Base-by-base conservation (phyloP, 2,888 invertebrate species). In the Eurois occulta region DNA sequence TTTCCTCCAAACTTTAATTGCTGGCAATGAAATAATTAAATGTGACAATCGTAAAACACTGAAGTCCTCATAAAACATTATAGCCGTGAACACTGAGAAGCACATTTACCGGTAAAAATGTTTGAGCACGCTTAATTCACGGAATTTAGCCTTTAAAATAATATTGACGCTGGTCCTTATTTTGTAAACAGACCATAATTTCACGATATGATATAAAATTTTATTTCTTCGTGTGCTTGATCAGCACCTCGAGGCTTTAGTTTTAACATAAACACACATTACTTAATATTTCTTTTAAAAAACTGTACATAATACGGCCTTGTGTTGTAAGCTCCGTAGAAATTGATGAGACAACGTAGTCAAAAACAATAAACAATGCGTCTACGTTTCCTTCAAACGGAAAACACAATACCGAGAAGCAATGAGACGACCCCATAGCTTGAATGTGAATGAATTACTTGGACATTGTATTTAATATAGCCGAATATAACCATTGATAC, bases 11-110 rank as follows among this genome's bases (percentile, higher is more conserved):
- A 96, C 93, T 96, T 96, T 96, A 95, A 96, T 96, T 95, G 96
- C 96, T 91, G 89, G 94, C 96, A 96, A 96, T 96, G 95, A 95
- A 96, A 94, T 96, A 96, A 96, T 96, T 96, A 96, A 96, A 96
- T 94, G 95, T 94, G 96, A 96, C 96, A 96, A 94, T 95, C 96
- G 95, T 96, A 96, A 96, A 96, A 94, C 95, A 95, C 93, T 92
- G 94, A 89, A 88, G 86, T 84, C 85, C 91, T 90, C 85, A 95
- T 96, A 96, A 96, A 96, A 95, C 94, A 95, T 95, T 93, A 95
- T 92, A 91, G 92, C 94, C 92, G 91, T 93, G 92, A 92, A 93
- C 91, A 90, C 85, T 90, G 75, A 83, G 90, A 91, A 90, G 91
- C 92, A 92, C 89, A 93, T 92, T 92, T 89, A 88, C 83, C 87